A percentile compares a stretch with the other conserved stretches of the same genome.
phyloP scores from a whole-genome alignment of 1,140 invertebrate species.

The Ericerus pela region DNA sequence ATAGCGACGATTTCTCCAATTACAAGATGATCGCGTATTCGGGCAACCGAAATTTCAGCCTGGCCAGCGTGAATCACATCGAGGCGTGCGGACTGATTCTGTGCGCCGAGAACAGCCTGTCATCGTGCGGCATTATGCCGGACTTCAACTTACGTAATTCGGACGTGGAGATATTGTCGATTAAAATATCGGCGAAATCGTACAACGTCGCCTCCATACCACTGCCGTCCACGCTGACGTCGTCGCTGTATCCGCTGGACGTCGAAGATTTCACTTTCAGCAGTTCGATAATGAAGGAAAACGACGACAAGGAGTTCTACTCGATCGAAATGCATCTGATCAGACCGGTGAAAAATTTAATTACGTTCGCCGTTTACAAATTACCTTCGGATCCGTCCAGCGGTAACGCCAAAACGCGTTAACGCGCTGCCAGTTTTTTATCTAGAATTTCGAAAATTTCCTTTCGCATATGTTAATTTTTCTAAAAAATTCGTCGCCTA shows the following conservation, averaged over 20 bases:
- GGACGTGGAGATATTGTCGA: constrained; percentile 9
- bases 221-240: constrained; percentile 14
- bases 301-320: not conserved
- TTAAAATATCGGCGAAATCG: constrained; percentile 12
- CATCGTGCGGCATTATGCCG: not conserved
- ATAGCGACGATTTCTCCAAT: constrained; percentile 8
- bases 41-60: constrained; percentile 13
- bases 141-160: constrained; percentile 1
- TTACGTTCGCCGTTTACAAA: constrained; percentile 15
- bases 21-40: constrained; percentile 18
- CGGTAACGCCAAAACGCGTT: not conserved
- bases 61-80: constrained; percentile 7
- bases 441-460: too few relatives aligned
- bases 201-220: constrained; percentile 5
- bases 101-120: not conserved
- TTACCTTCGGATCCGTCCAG: not conserved
- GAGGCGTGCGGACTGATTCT: constrained; percentile 15
- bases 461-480: too few relatives aligned
- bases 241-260: constrained; percentile 4
- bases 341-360: constrained; percentile 10
- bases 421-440: too few relatives aligned
- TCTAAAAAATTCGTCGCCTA: too few relatives aligned
- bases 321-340: constrained; percentile 9
- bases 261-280: constrained; percentile 14
- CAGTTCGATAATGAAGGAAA: constrained; percentile 8